Base-by-base conservation (phyloP, 2,113 vertebrate species). In the Geococcyx californianus region DNA sequence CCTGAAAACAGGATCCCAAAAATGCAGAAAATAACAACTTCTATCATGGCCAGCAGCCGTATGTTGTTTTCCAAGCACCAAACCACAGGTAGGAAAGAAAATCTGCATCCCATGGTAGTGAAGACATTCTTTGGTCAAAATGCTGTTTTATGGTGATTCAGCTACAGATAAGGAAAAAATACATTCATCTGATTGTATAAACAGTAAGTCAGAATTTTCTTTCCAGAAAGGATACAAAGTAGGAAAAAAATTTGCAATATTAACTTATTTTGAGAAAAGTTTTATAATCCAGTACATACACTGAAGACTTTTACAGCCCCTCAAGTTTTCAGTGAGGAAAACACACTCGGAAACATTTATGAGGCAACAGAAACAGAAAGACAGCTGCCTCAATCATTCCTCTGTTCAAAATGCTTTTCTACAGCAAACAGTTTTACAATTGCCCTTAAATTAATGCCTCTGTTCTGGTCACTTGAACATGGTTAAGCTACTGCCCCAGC, bases 301-400 rank as follows among this genome's bases (percentile, higher is more conserved):
- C 8, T 56, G 59, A 90, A 77, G 40, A 24, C 18, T 92, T 92
- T 92, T 85, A 79, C 9, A 93, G 52, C 58, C 34, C 8, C 64
- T 91, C 47, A 72, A 84, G 56, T 78, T 89, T 93, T 93, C 77
- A 67, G 66, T 7, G 12, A 23, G 18, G 67, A 90, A 84, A 87
- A 75, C 17, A 67, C 23, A 47, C 38, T n/a, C 36, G 58, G 52
- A 66, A 89, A 67, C 47, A 8, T 63, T 94, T 87, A 84, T 24
- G 58, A 91, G 67, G 66, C 47, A 91, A 74, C 49, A 87, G 44
- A 85, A 93, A 72, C 33, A 89, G 70, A 94, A 94, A 76, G 36
- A 15, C 17, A 79, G n/a, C 16, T 63, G 59, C 66, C 70, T 75
- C 78, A 81, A 84, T 90, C 24, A 89, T 64, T 90, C 33, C 45